Evolutionary conservation across 92 coral and sea anemone genomes (phyloP), one percentile per base, ranked within the genome.

Genomic region (Porites cylindrica): DNA sequence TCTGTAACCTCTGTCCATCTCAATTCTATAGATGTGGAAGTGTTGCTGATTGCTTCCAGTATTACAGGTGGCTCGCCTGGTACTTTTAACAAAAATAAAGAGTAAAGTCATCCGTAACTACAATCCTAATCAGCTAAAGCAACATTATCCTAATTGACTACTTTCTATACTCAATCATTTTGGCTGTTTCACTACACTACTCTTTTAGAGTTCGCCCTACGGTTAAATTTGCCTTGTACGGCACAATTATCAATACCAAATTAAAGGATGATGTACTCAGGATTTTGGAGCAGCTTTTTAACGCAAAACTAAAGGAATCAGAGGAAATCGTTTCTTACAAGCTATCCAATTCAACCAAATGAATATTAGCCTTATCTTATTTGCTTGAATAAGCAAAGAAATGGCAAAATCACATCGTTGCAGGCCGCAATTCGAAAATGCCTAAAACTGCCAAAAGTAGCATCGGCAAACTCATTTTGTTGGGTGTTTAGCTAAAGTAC

Each of bases 1-100:
- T 71, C 43, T 0, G 50, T 82, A 32, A 82, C 79, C 17, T 19
- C 58, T 20, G 79, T 26, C 86, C 86, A 82, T 17, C 18, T 82
- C 0, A 82, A 8, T 2, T 70, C 13, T 8, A 82, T 61, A 7
- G 69, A 26, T n/a, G 70, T 72, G 6, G 86, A 82, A 1, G 78
- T 71, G 60, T 17, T 10, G 47, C 70, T 82, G 19, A 14, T 51
- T 60, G 60, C 60, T 50, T 24, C 32, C 32, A 82, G 11, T 23
- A 82, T 59, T 10, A 58, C 79, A 23, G 86, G 79, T 10, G 79
- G 32, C 47, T 72, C 43, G 29, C 72, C 72, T 2, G 86, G 71
- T 2, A 82, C 86, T 82, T 11, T 19, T 21, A 0, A 79, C 1
- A 29, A 3, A 65, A 60, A 59, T 20, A 21, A 0, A 0, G 13